Evolutionary conservation across 2,113 vertebrate species (phyloP), one percentile per base, ranked within the genome.

Genomic region (Alethe diademata): DNA sequence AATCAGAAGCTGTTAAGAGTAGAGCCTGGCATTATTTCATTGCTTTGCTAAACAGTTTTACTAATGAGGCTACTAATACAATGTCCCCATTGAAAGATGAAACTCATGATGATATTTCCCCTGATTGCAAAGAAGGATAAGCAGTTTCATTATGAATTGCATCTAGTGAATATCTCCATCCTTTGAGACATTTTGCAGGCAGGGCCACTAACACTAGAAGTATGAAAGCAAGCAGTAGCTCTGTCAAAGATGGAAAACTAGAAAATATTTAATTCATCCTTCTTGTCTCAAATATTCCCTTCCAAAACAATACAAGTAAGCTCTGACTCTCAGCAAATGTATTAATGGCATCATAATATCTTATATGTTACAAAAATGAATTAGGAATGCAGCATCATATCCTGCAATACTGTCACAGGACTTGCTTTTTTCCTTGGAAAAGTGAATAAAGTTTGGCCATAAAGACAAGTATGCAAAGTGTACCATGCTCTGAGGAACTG

Each of bases 31-130:
- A 58, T 69, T 67, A 76, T 93, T 85, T 84, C 89, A 62, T 70
- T 93, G 91, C 72, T 92, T 88, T 71, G 40, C 72, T 90, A 70
- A 96, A 79, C 47, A 78, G 42, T 74, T 92, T 66, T 92, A 60
- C 43, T 95, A 91, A 92, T 78, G 79, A 91, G 38, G 25, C 61
- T 91, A 64, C 60, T 69, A 54, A 66, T 53, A 62, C 56, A 80
- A 66, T n/a, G 9, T 92, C n/a, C 26, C 12, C 8, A 57, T 75
- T 91, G 72, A 48, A 82, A 83, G 25, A 80, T 66, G 26, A 78
- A 89, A 61, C 35, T 64, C 14, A 47, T 78, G 40, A 70, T 74
- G 35, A 45, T 78, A 36, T 73, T 84, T n/a, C 17, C 89, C 4
- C 15, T 86, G 48, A 95, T 23, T 69, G 65, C 40, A 48, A 80